Evolutionary conservation across 1,140 invertebrate species (phyloP).

Genomic region (Parapsyche elsis): DNA sequence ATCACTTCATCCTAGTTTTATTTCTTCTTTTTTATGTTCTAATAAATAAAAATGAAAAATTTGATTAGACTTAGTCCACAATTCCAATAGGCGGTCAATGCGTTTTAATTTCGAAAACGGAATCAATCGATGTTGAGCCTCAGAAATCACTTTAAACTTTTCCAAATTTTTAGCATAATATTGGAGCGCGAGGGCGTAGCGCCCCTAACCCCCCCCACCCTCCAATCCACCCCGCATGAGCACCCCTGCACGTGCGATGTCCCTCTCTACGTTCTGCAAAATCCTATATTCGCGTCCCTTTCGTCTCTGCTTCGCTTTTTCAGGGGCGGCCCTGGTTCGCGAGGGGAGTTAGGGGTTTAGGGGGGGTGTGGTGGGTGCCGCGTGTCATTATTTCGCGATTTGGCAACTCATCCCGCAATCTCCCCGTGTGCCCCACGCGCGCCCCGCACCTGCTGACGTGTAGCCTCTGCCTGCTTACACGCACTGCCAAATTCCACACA

Average conservation of each 20-base stretch:
- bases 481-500: background rate
- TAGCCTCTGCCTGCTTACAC: slow-evolving; percentile 24
- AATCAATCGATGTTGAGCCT: slow-evolving; percentile 49
- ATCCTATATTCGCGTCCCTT: background rate
- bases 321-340: background rate
- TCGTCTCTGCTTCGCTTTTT: background rate
- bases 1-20: no score
- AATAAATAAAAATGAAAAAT: background rate
- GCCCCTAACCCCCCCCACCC: slow-evolving; percentile 22
- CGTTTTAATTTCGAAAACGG: background rate
- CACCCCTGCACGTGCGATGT: background rate
- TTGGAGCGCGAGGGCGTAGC: slow-evolving; percentile 42
- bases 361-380: slow-evolving; percentile 15
- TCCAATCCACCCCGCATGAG: background rate
- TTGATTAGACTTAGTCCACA: background rate
- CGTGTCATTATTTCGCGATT: slow-evolving; percentile 53
- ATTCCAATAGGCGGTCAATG: background rate
- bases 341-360: background rate
- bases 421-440: background rate
- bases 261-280: background rate
- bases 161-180: slow-evolving; percentile 49
- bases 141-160: slow-evolving; percentile 54
- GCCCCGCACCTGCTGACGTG: slow-evolving; percentile 42
- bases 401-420: slow-evolving; percentile 55
- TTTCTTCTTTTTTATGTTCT: no score